phyloP scores from a whole-genome alignment of 2,888 invertebrate species.

The Mycalesis mineus region DNA sequence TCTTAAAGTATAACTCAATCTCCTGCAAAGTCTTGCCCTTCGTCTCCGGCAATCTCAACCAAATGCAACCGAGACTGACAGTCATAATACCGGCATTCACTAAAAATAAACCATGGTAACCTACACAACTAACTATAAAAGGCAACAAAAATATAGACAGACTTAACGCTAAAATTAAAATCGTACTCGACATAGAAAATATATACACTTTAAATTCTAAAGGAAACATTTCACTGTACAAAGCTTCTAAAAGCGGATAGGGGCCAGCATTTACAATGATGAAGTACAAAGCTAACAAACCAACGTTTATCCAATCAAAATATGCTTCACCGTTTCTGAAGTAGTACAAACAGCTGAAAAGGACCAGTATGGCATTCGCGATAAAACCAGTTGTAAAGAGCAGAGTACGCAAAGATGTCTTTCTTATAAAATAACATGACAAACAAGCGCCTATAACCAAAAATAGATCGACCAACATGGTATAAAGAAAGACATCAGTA shows the following conservation, averaged over 20 bases:
- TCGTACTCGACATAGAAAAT: not conserved
- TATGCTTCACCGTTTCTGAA: not conserved
- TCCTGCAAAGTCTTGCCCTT: constrained; percentile 30
- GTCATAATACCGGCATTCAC: constrained; percentile 8
- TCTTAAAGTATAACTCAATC: constrained; percentile 36
- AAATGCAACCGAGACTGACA: constrained; percentile 1
- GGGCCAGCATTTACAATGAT: not conserved
- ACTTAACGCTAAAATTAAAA: not conserved
- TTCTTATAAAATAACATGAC: not conserved
- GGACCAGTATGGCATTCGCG: not conserved
- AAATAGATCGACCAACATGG: not conserved
- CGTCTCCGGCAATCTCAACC: constrained; percentile 14
- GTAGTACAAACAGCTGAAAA: not conserved
- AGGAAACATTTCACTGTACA: not conserved
- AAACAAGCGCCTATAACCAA: not conserved
- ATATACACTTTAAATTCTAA: not conserved
- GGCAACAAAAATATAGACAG: not conserved
- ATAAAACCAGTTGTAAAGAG: not conserved
- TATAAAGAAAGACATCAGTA: not conserved
- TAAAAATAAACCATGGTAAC: constrained; percentile 14
- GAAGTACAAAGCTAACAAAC: not conserved
- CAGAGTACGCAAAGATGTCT: not conserved
- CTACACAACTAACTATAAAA: not conserved
- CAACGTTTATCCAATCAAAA: not conserved
- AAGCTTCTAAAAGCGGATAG: not conserved